Evolutionary conservation across 2,113 vertebrate genomes (phyloP).

Genomic region (Mustela nigripes): DNA sequence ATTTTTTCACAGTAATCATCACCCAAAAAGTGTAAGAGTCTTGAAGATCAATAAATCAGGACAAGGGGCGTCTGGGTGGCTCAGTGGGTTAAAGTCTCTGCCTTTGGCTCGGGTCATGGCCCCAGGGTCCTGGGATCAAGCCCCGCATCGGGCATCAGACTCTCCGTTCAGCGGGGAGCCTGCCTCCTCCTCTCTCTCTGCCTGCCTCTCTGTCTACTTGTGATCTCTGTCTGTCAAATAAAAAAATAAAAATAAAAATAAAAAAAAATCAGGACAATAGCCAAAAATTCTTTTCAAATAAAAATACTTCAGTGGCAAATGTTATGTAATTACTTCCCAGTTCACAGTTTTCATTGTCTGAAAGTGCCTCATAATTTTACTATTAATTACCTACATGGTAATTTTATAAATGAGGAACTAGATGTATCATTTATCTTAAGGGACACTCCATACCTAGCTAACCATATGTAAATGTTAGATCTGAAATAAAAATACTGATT

Average conservation of each 20-base stretch:
- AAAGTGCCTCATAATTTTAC: slow-evolving; percentile 45
- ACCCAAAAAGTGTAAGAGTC: not conserved
- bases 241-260: no score
- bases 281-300: slow-evolving; percentile 11
- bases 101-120: no score
- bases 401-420: slow-evolving; percentile 20
- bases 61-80: not conserved
- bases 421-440: not conserved
- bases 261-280: not conserved
- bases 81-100: no score
- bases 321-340: not conserved
- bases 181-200: no score
- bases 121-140: no score
- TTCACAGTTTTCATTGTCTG: not conserved
- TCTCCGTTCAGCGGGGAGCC: no score
- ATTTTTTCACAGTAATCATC: slow-evolving; percentile 10
- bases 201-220: no score
- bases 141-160: no score
- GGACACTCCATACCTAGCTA: not conserved
- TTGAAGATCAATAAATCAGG: not conserved
- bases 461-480: not conserved
- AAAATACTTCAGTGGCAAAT: not conserved
- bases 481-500: not conserved
- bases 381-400: not conserved
- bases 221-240: no score